Evolutionary conservation across 92 coral and sea anemone species (phyloP).

Genomic region (Siderastrea siderea): DNA sequence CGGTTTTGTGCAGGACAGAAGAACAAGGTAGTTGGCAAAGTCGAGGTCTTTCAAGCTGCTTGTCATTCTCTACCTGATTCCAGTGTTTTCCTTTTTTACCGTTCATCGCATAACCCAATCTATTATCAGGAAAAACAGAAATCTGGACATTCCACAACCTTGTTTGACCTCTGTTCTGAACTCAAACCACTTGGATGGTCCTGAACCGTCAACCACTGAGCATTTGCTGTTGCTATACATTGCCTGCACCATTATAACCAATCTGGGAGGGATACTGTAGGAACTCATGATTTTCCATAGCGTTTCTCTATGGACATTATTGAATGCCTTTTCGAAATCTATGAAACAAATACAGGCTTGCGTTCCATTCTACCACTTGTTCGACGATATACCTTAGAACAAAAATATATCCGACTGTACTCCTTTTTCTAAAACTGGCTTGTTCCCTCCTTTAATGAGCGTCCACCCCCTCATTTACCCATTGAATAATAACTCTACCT

Average conservation of each 20-base stretch:
- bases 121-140: too few species aligned
- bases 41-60: not conserved
- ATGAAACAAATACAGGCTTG: too few species aligned
- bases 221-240: not conserved
- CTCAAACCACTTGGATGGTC: not conserved
- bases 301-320: too few species aligned
- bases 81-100: not conserved
- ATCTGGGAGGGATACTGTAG: not conserved
- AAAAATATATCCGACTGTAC: not conserved
- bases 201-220: not conserved
- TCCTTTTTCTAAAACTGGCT: not conserved
- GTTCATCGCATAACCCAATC: too few species aligned
- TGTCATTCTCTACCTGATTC: not conserved
- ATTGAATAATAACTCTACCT: not conserved
- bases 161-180: not conserved
- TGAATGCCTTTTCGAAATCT: too few species aligned
- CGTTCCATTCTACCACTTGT: too few species aligned
- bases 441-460: not conserved
- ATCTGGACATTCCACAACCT: too few species aligned
- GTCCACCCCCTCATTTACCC: not conserved
- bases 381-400: not conserved
- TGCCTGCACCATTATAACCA: not conserved
- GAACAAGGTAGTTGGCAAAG: not conserved
- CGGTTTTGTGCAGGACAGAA: not conserved
- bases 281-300: not conserved